phyloP scores from a whole-genome alignment of 2,888 invertebrate species.

The Mactromeris polynyma region DNA sequence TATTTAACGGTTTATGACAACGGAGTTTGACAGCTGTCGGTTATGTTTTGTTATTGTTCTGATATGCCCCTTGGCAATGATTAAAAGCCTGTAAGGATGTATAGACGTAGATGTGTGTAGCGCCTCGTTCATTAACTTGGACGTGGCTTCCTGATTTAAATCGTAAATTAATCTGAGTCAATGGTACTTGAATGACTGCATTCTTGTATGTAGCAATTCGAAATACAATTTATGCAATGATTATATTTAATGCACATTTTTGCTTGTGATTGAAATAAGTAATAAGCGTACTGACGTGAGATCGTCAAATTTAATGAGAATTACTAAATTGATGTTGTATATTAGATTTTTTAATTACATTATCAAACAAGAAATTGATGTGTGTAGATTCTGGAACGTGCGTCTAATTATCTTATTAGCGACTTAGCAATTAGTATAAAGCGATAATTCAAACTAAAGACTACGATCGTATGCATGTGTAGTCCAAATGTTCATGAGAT shows the following conservation, averaged over 20 bases:
- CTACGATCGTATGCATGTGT: too few relatives aligned
- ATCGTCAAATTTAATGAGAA: too few relatives aligned
- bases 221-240: neutral
- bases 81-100: neutral
- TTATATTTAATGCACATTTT: neutral
- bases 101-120: neutral
- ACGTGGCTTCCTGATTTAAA: neutral
- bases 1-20: conserved; percentile 43
- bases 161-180: neutral
- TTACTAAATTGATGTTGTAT: too few relatives aligned
- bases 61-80: neutral
- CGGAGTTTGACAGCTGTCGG: conserved; percentile 46
- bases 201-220: neutral
- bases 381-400: too few relatives aligned
- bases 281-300: too few relatives aligned
- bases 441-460: too few relatives aligned
- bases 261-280: neutral
- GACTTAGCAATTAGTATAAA: too few relatives aligned
- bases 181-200: neutral
- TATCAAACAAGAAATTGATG: too few relatives aligned
- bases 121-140: too few relatives aligned
- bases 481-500: too few relatives aligned
- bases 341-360: too few relatives aligned
- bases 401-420: too few relatives aligned
- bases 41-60: conserved; percentile 17